Base-by-base conservation (phyloP, 2,797 vertebrate genomes). In the Pachyuromys duprasi region DNA sequence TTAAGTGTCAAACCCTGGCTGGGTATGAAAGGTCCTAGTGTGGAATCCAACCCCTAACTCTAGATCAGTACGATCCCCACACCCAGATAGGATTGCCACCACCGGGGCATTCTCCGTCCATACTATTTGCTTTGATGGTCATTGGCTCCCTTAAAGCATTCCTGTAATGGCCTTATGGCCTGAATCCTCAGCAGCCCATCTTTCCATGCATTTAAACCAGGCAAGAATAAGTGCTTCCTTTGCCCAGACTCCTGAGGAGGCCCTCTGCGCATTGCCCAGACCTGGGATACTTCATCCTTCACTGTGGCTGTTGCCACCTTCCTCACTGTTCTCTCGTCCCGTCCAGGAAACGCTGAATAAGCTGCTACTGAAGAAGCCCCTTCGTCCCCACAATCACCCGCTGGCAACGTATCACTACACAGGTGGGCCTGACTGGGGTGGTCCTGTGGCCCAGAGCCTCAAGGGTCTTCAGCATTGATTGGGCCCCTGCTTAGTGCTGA, bases 371-470 rank as follows among this genome's bases (percentile, higher is more conserved):
- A 99, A 98, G 98, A 99, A 96, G 78, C 99, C 99, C 7, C 96
- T 99, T 93, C 98, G 99, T 95, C 98, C 98, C 0, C 98, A 98
- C 95, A 97, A 98, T 62, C 99, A 99, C 95, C 98, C 99, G 13
- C 98, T 99, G 95, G 98, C 98, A 74, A 98, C 98, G 95, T 99
- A 99, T 98, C 99, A 99, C 98, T 99, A 99, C 99, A 99, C 99
- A 98, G 99, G 99, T 99, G 97, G 95, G 98, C 92, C 94, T 90
- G 86, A 53, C 5, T 24, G 15, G 49, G 12, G 86, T 8, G n/a
- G 70, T 22, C 28, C 0, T 3, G 28, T 12, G 45, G n/a, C 69
- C 67, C 15, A 15, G 55, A 60, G 33, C 42, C 80, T 74, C 1
- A 15, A 6, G 49, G 57, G 31, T 75, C 60, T 76, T 53, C 82